Percentiles rank a stretch among this genome's conserved stretches.
Evolutionary conservation across 1,140 invertebrate genomes (phyloP).

Genomic region (Procambarus virginalis): DNA sequence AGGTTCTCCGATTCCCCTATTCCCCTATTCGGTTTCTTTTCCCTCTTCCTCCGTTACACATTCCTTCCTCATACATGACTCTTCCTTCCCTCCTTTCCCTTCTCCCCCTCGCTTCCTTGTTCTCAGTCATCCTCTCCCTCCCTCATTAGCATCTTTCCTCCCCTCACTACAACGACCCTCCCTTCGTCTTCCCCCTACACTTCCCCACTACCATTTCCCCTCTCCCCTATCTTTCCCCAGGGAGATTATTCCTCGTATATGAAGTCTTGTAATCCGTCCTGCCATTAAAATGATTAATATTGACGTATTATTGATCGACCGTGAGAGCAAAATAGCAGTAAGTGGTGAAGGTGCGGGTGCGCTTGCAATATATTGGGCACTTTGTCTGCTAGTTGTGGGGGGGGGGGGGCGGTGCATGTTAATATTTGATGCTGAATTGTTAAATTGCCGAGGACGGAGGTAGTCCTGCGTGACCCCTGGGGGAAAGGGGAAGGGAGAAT

Average conservation of each 20-base stretch:
- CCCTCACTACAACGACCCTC: not conserved
- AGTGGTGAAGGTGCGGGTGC: not conserved
- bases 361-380: not conserved
- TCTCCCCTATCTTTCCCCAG: not conserved
- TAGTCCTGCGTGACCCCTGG: too few relatives aligned
- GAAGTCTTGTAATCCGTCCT: not conserved
- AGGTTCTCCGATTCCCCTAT: not conserved
- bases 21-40: not conserved
- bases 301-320: constrained; percentile 17
- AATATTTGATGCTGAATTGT: not conserved
- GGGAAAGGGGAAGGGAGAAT: too few relatives aligned
- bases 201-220: not conserved
- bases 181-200: not conserved
- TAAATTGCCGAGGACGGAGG: not conserved
- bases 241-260: not conserved
- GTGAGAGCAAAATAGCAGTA: constrained; percentile 1
- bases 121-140: too few relatives aligned
- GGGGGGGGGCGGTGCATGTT: not conserved
- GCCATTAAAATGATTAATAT: constrained; percentile 39
- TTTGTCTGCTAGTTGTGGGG: not conserved
- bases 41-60: not conserved
- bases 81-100: not conserved
- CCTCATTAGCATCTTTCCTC: not conserved
- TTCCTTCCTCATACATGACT: not conserved
- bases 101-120: not conserved